phyloP scores from a whole-genome alignment of 1,140 invertebrate species.

The Scaptodrosophila lebanonensis region DNA sequence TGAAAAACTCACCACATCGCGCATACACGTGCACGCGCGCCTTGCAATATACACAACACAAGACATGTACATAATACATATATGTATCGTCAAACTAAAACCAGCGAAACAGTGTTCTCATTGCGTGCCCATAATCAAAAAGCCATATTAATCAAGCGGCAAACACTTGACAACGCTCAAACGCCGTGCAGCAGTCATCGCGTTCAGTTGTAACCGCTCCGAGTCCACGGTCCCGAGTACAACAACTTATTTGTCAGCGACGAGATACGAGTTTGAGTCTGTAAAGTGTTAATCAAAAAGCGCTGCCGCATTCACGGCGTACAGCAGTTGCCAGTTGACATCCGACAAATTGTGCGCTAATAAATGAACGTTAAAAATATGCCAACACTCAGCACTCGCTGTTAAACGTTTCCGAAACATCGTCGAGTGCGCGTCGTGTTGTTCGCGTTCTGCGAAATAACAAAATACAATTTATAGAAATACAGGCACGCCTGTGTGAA shows the following conservation, averaged over 20 bases:
- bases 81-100: constrained; percentile 37
- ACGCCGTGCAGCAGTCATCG: constrained; percentile 58
- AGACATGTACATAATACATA: too few relatives aligned
- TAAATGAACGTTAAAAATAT: constrained; percentile 37
- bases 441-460: constrained; percentile 1
- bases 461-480: not conserved
- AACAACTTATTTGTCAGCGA: too few relatives aligned
- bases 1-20: constrained; percentile 64
- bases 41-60: constrained; percentile 13
- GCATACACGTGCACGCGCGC: constrained; percentile 18
- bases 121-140: constrained; percentile 49
- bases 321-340: too few relatives aligned
- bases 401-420: constrained; percentile 39
- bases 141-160: constrained; percentile 58
- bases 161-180: constrained; percentile 57
- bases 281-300: not conserved
- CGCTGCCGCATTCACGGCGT: not conserved
- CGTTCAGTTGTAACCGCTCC: constrained; percentile 55
- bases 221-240: too few relatives aligned
- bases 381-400: constrained; percentile 8
- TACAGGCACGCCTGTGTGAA: too few relatives aligned
- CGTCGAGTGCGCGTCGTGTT: constrained; percentile 23
- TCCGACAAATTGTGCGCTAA: too few relatives aligned
- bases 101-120: constrained; percentile 47
- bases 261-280: not conserved